These are phyloP conservation scores for Mobula birostris DNA, from an alignment of 2,113 vertebrate genomes.

Conservation along the genomic window DNA sequence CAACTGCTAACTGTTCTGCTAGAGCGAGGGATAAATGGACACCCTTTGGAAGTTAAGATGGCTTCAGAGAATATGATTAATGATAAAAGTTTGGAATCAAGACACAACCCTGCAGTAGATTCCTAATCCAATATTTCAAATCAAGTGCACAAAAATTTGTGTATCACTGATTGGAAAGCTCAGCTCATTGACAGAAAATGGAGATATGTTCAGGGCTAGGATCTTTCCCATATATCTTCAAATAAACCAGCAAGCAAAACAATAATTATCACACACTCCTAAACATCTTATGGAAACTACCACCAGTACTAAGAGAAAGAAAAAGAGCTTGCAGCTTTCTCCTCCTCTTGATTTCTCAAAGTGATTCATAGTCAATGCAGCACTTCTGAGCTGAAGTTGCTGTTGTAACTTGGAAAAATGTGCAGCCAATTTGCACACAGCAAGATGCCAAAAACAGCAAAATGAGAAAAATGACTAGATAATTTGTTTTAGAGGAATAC, in stretches of 20 bases:
- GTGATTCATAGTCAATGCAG: not conserved
- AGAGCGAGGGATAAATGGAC: not conserved
- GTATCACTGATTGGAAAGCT: not conserved
- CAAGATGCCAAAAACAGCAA: not conserved
- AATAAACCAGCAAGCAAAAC: not conserved
- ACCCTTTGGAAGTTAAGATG: not conserved
- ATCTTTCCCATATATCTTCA: not conserved
- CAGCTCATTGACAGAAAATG: not conserved
- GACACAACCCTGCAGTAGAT: not conserved
- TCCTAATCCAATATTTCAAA: not conserved
- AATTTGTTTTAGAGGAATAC: not conserved
- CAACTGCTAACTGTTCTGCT: not conserved
- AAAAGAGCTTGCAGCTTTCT: not conserved
- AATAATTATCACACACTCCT: not conserved
- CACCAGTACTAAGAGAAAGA: not conserved
- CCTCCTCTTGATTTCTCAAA: not conserved
- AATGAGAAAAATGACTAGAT: not conserved
- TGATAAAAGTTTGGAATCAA: not conserved
- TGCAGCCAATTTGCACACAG: not conserved
- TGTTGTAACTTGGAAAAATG: not conserved
- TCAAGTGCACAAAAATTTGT: not conserved
- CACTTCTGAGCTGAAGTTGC: not conserved
- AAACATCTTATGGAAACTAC: not conserved
- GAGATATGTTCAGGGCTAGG: not conserved
- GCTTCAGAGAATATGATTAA: not conserved